Evolutionary conservation across 2,888 invertebrate species (phyloP), one percentile per base, ranked within the genome.

Genomic region (Nephrocerus scutellatus): DNA sequence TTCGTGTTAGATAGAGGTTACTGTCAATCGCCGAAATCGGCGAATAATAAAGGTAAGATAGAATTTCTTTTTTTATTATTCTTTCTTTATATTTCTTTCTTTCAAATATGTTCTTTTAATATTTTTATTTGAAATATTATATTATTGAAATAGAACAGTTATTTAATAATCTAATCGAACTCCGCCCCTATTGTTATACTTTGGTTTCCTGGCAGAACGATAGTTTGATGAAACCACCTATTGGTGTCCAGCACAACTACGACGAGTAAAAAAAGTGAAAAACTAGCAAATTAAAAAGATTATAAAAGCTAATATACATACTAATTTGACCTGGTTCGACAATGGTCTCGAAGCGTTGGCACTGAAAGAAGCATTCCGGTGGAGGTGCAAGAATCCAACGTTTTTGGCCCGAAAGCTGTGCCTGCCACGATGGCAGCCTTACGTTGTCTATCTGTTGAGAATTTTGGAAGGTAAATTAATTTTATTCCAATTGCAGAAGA

Each of bases 141-240:
- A n/a, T n/a, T n/a, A n/a, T n/a, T n/a, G n/a, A n/a, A n/a, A 19
- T 35, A 26, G 29, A 25, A 36, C 15, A 39, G 19, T 20, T 13
- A n/a, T 33, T 18, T 23, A 3, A 25, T 12, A 7, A 10, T 23
- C 74, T 71, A 95, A 66, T 96, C 95, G 65, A 86, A 96, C 66
- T 96, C 96, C 0, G 95, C 90, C 21, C 95, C 96, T 53, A 96
- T 93, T 0, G 93, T 92, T 54, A 96, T 87, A 71, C 95, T 96
- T 60, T 95, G 80, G 51, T 87, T 85, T 13, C 85, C 80, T 0
- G 90, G 86, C 30, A 88, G 75, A 41, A 93, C 87, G 53, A 75
- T 71, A 0, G 96, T 96, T 62, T 85, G 81, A 72, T 96, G 96
- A 64, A 89, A 96, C 96, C 96, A 96, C 39, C 83, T 80, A 63